Base-by-base conservation (phyloP, 2,888 invertebrate species). In the Synergus umbraculus region DNA sequence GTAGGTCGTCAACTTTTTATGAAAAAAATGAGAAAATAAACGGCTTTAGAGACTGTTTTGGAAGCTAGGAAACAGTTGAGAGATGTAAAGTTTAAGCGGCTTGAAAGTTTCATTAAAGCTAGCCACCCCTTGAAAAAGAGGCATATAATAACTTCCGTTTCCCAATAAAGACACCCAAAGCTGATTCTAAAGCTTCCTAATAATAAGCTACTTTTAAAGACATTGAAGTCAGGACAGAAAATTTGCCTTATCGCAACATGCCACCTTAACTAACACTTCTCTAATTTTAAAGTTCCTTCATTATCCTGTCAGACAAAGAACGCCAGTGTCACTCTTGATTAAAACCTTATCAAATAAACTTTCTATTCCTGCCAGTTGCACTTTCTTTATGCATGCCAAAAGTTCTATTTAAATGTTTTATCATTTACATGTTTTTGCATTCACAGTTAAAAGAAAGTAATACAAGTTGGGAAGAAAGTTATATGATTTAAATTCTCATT, bases 151-250 rank as follows among this genome's bases (percentile, higher is more conserved):
- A 58, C 58, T n/a, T 18, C 18, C 58, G 18, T 18, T 58, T 10
- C 10, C 58, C 18, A 58, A 58, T 58, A 58, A 58, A 58, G 58
- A 18, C 10, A 58, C 18, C 0, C 4, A 58, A 9, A 58, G 9
- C 58, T 18, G 58, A 58, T 18, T 58, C 18, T 58, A 18, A 18
- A 54, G 54, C 54, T 54, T 9, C 9, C 9, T 9, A 58, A 58
- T 58, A 58, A 58, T 58, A n/a, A 58, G 58, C 58, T 58, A 18
- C 58, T 58, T 58, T 58, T 58, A 18, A 58, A 18, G 58, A 18
- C 58, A 58, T 58, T 18, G 3, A 18, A 18, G 2, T 18, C 18
- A 58, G 58, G 18, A 18, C 18, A 18, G 58, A 58, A 58, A 58
- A 18, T 9, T 10, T 18, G 9, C 9, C 18, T 58, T 58, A 58